phyloP scores from a whole-genome alignment of 2,888 invertebrate genomes.

The Synergus umbraculus region DNA sequence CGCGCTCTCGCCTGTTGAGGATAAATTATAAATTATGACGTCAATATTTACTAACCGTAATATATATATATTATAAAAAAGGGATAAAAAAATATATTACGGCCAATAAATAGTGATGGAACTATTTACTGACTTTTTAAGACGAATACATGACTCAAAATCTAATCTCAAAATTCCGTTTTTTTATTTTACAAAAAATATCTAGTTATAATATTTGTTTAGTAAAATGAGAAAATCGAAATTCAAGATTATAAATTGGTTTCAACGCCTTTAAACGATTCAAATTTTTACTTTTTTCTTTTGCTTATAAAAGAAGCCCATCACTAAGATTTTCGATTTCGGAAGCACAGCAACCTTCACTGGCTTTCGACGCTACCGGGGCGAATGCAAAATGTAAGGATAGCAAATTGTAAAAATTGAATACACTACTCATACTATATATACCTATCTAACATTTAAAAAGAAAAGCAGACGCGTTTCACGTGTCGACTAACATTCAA shows the following conservation, averaged over 20 bases:
- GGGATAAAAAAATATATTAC: no score
- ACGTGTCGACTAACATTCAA: conserved; percentile 66
- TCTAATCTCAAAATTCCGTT: no score
- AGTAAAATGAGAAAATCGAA: no score
- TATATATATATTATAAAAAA: no score
- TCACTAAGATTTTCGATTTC: neutral
- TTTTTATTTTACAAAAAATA: no score
- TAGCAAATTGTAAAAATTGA: conserved; percentile 71
- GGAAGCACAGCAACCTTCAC: conserved; percentile 20
- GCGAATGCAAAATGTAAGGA: conserved; percentile 63
- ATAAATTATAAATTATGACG: no score
- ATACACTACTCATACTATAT: conserved; percentile 71
- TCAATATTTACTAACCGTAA: no score
- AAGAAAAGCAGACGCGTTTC: conserved; percentile 54
- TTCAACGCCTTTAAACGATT: neutral
- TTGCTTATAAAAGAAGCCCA: neutral
- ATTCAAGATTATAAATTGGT: no score
- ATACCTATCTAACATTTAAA: conserved; percentile 64
- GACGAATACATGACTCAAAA: no score
- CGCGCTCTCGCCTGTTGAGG: neutral
- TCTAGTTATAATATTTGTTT: no score
- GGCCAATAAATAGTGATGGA: no score
- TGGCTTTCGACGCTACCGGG: conserved; percentile 56
- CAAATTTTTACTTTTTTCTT: neutral
- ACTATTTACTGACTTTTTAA: no score